phyloP scores from a whole-genome alignment of 2,797 vertebrate genomes.

The Heterohyrax brucei region DNA sequence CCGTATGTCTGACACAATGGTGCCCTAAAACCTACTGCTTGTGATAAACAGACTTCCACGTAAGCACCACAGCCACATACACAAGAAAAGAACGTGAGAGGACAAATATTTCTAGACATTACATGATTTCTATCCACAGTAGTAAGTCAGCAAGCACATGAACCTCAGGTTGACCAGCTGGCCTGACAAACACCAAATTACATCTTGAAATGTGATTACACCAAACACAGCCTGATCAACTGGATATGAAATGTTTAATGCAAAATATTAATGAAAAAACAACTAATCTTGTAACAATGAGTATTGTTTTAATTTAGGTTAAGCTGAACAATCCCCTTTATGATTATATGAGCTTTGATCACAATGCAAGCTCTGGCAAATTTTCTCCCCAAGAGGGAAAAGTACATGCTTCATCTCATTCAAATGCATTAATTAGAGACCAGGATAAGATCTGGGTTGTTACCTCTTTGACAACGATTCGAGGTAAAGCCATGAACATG shows the following conservation, averaged over 20 bases:
- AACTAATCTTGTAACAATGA: background rate
- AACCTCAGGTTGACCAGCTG: background rate
- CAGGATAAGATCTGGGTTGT: background rate
- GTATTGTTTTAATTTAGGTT: slow-evolving; percentile 51
- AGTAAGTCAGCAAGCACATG: background rate
- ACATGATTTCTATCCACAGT: background rate
- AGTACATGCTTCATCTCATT: background rate
- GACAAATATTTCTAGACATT: background rate
- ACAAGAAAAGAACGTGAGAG: background rate
- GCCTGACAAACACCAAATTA: slow-evolving; percentile 8
- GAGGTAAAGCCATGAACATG: background rate
- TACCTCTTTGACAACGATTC: background rate
- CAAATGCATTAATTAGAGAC: slow-evolving; percentile 18
- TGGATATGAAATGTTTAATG: background rate
- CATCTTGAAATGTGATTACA: slow-evolving; percentile 42
- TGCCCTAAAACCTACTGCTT: background rate
- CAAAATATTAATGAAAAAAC: slow-evolving; percentile 49
- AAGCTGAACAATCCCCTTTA: slow-evolving; percentile 18
- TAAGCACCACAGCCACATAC: background rate
- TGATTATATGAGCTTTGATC: slow-evolving; percentile 15
- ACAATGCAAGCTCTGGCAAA: background rate
- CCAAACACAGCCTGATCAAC: slow-evolving; percentile 21
- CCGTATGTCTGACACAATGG: background rate
- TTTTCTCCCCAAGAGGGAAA: background rate
- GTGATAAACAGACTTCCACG: background rate